A percentile compares a stretch with the other conserved stretches of the same genome.
phyloP scores from a whole-genome alignment of 1,140 invertebrate genomes.

The Mercenaria mercenaria region DNA sequence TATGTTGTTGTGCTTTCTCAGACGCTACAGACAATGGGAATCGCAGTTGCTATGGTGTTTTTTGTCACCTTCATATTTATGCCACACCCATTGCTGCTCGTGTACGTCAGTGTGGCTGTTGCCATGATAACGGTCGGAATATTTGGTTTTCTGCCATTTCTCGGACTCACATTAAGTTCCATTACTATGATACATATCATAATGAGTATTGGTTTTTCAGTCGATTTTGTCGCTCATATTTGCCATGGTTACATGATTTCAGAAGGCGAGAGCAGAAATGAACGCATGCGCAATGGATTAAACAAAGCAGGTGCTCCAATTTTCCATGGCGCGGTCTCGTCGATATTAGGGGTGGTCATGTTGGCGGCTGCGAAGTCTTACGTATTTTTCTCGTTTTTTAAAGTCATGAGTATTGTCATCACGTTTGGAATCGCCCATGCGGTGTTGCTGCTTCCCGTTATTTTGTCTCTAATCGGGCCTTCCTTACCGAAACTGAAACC shows the following conservation, averaged over 20 bases:
- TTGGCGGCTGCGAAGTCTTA: slow-evolving; percentile 96
- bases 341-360: slow-evolving; percentile 95
- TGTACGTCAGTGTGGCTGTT: slow-evolving; percentile 98
- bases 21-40: slow-evolving; percentile 96
- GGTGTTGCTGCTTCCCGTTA: slow-evolving; percentile 95
- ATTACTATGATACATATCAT: slow-evolving; percentile 99
- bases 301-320: slow-evolving; percentile 97
- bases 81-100: slow-evolving; percentile 95
- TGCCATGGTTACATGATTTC: slow-evolving; percentile 98
- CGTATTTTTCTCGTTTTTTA: slow-evolving; percentile 99
- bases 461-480: slow-evolving; percentile 90
- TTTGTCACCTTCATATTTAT: slow-evolving; percentile 98
- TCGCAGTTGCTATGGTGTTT: slow-evolving; percentile 97
- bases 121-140: slow-evolving; percentile 98
- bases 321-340: slow-evolving; percentile 96
- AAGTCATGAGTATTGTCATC: slow-evolving; percentile 98
- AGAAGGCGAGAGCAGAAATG: slow-evolving; percentile 81
- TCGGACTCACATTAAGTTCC: slow-evolving; percentile 97
- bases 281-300: slow-evolving; percentile 94
- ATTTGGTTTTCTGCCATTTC: slow-evolving; percentile 98
- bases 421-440: slow-evolving; percentile 98
- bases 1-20: slow-evolving; percentile 97
- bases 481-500: background rate
- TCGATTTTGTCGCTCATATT: slow-evolving; percentile 98
- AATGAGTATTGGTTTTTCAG: slow-evolving; percentile 99